Evolutionary conservation across 2,888 invertebrate genomes (phyloP), one percentile per base, ranked within the genome.

Genomic region (Zaprionus obscuricornis): DNA sequence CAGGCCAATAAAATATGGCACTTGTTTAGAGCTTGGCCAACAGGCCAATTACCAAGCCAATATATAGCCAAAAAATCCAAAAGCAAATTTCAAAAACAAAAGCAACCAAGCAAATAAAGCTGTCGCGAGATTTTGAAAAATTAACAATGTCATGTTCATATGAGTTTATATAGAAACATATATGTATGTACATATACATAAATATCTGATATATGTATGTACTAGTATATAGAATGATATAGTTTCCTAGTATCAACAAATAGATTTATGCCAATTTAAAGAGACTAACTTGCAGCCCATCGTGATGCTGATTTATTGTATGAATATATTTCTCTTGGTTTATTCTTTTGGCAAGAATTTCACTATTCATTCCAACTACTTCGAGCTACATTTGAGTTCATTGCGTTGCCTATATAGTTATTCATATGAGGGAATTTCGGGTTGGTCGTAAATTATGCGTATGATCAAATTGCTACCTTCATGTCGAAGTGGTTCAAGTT

Each of bases 401-500:
- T 29, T 18, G 7, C 16, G 20, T 17, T 18, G 24, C n/a, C 17
- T 17, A 10, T 6, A 17, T 36, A 17, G 17, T 8, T 36, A 18
- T n/a, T 7, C 36, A 43, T 50, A 24, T 27, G 39, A 11, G 14
- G 36, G 40, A 46, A 24, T 34, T 51, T 47, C 16, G 20, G 29
- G 24, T 10, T 18, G 46, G 37, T 52, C 66, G 65, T 77, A 85
- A 77, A 77, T 83, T 78, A 83, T 74, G 83, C 57, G 54, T 54
- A 60, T 52, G 85, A 83, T 78, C 79, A 84, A 86, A 82, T 82
- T 86, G 86, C 81, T 86, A 82, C 81, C 86, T 86, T 86, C 81
- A 84, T 81, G 66, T 70, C 33, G 54, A 43, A n/a, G 29, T 3
- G 16, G 40, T 59, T 39, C 34, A 50, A 47, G 55, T 66, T 40